Percentiles rank a stretch among this genome's conserved stretches.
Evolutionary conservation across 2,888 invertebrate genomes (phyloP).

Genomic region (Drosophila niveifrons): DNA sequence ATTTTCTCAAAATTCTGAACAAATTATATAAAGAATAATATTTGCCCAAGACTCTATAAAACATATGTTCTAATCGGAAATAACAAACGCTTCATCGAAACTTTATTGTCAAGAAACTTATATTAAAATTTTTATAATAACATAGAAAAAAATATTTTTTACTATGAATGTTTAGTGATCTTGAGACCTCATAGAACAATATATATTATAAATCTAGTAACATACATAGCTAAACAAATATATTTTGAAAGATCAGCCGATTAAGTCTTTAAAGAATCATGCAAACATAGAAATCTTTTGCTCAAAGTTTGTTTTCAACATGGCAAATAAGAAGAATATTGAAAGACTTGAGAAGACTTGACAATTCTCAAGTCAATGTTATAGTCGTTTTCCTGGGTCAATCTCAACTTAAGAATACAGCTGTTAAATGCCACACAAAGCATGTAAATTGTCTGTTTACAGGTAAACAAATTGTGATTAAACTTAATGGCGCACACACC

Average conservation of each 20-base stretch:
- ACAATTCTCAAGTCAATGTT: neutral
- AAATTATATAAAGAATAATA: too few species aligned
- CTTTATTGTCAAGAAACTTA: neutral
- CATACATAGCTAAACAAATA: neutral
- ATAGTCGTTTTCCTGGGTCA: neutral
- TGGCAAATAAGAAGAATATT: neutral
- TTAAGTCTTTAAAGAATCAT: neutral
- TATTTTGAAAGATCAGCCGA: neutral
- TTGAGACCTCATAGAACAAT: too few species aligned
- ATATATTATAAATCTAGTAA: neutral
- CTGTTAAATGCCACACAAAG: constrained; percentile 21
- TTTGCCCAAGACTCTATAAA: neutral
- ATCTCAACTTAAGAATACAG: constrained; percentile 15
- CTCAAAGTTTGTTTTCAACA: neutral
- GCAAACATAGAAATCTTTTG: neutral
- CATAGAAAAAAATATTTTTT: too few species aligned
- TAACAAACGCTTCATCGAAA: neutral
- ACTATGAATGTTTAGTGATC: neutral
- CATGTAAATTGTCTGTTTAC: constrained; percentile 11
- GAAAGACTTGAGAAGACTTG: neutral
- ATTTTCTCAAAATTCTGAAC: too few species aligned
- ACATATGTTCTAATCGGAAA: too few species aligned
- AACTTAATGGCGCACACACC: constrained; percentile 15
- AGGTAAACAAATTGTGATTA: constrained; percentile 24
- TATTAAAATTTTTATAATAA: too few species aligned